phyloP scores from a whole-genome alignment of 53 echinoderm and acorn worm species.

The Astropecten irregularis region DNA sequence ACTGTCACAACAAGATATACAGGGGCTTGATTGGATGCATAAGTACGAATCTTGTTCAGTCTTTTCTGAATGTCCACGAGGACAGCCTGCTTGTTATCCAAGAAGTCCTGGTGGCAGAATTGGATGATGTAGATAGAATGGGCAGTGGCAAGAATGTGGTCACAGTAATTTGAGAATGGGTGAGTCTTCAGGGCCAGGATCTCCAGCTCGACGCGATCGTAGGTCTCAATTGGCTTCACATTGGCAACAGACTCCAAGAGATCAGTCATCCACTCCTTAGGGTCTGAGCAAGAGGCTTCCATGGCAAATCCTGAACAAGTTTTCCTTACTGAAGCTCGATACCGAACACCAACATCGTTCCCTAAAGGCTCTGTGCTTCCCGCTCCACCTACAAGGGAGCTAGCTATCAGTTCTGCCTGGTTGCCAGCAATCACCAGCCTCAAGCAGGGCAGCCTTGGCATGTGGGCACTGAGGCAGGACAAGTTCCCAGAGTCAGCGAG shows the following conservation, averaged over 20 bases:
- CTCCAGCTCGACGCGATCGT: slow-evolving; percentile 38
- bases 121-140: slow-evolving; percentile 50
- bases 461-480: background rate
- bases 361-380: background rate
- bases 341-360: slow-evolving; percentile 11
- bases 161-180: slow-evolving; percentile 31
- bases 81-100: slow-evolving; percentile 18
- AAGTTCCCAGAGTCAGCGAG: background rate
- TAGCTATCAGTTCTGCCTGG: background rate
- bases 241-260: background rate
- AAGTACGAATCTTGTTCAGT: slow-evolving; percentile 46
- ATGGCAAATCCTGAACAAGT: background rate
- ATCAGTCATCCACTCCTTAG: background rate
- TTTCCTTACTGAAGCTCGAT: slow-evolving; percentile 10
- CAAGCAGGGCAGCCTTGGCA: slow-evolving; percentile 25
- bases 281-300: background rate
- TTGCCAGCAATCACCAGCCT: slow-evolving; percentile 23
- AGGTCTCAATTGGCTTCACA: background rate
- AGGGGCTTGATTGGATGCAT: slow-evolving; percentile 33
- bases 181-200: slow-evolving; percentile 19
- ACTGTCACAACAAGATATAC: slow-evolving; percentile 39
- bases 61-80: slow-evolving; percentile 42
- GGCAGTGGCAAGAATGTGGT: slow-evolving; percentile 49
- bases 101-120: slow-evolving; percentile 17
- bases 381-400: background rate